These are phyloP conservation scores for Oxystoma pomonae DNA, from an alignment of 2,888 invertebrate genomes.

Conservation along the genomic window DNA sequence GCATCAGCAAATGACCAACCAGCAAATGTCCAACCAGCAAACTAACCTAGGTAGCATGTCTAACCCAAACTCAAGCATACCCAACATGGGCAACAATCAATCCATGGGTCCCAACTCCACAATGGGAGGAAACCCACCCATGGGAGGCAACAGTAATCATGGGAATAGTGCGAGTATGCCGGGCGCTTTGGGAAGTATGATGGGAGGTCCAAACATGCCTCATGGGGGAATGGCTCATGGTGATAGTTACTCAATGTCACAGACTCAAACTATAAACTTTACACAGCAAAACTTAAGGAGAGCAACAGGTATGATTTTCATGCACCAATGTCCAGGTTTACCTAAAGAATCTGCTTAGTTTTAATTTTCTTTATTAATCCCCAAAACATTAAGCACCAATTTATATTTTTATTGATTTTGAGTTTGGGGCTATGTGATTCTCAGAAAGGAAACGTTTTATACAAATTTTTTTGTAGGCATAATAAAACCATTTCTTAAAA, in stretches of 20 bases:
- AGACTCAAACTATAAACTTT: slow-evolving; percentile 83
- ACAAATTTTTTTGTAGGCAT: no score
- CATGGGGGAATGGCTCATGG: slow-evolving; percentile 34
- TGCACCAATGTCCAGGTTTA: no score
- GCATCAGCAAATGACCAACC: background rate
- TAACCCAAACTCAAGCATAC: background rate
- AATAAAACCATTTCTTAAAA: no score
- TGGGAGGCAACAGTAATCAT: background rate
- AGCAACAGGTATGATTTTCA: slow-evolving; percentile 41
- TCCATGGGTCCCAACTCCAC: background rate
- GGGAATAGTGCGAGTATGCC: slow-evolving; percentile 14
- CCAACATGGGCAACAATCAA: background rate
- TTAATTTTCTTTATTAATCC: no score
- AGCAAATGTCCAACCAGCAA: background rate
- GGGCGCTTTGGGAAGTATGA: slow-evolving; percentile 21
- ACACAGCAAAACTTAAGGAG: slow-evolving; percentile 66
- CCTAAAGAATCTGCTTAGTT: no score
- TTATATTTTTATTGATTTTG: no score
- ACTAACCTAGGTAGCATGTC: background rate
- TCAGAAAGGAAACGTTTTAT: no score
- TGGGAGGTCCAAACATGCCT: slow-evolving; percentile 23
- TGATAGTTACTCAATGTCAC: slow-evolving; percentile 70
- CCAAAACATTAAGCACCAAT: no score
- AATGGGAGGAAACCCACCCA: background rate
- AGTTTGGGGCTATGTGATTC: no score